Percentiles rank a stretch among this genome's conserved stretches.
Evolutionary conservation across 2,113 vertebrate species (phyloP).

Genomic region (Ibidorhyncha struthersii): DNA sequence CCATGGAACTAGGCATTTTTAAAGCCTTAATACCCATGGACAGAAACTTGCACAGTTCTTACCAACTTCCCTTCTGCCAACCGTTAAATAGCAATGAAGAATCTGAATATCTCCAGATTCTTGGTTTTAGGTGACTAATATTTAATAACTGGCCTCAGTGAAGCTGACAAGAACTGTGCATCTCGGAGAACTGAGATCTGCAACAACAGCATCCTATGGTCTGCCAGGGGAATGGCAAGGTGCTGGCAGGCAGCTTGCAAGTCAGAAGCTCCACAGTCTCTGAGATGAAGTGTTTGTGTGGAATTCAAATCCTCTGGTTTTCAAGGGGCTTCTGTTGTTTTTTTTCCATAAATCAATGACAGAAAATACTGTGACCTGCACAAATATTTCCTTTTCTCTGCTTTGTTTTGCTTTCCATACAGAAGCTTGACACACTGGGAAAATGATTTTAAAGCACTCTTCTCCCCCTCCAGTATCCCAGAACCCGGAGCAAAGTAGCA

Average conservation of each 20-base stretch:
- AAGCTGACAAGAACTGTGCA: not conserved
- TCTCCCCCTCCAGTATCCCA: not conserved
- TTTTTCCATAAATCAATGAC: not conserved
- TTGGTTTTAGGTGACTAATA: not conserved
- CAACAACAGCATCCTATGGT: not conserved
- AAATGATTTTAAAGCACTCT: not conserved
- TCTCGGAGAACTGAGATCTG: not conserved
- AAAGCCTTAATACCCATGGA: not conserved
- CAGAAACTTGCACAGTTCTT: not conserved
- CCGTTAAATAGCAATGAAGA: not conserved
- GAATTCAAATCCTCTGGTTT: not conserved
- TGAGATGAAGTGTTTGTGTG: not conserved
- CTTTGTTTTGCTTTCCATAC: not conserved
- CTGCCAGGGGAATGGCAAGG: not conserved
- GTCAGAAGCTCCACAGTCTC: not conserved
- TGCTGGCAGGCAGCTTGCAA: not conserved
- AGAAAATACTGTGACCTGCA: not conserved
- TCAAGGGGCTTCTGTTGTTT: not conserved
- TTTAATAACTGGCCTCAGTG: not conserved
- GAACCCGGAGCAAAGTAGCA: not conserved
- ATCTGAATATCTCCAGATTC: not conserved
- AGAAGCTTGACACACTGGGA: not conserved
- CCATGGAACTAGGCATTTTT: not conserved
- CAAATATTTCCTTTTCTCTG: not conserved
- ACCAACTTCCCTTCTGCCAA: not conserved